Evolutionary conservation across 2,888 invertebrate genomes (phyloP).

Genomic region (Acleris emargana): DNA sequence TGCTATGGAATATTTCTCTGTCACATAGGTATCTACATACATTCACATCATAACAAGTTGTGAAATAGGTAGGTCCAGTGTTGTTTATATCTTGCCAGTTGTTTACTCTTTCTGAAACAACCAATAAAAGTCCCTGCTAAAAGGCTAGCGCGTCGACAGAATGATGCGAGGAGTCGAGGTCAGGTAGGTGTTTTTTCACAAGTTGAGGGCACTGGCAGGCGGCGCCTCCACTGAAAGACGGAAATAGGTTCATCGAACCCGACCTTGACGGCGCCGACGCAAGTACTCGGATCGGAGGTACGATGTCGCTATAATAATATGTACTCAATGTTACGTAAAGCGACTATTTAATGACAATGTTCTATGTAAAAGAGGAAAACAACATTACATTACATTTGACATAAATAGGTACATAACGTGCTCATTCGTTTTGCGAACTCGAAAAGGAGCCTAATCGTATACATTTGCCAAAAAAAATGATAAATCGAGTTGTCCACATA

Average conservation of each 20-base stretch:
- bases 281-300: conserved; percentile 38
- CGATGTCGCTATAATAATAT: conserved; percentile 45
- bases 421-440: too few species aligned
- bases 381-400: too few species aligned
- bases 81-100: conserved; percentile 18
- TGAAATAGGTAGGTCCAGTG: not conserved
- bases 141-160: conserved; percentile 16
- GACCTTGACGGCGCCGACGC: conserved; percentile 73
- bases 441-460: too few species aligned
- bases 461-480: not conserved
- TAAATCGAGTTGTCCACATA: conserved; percentile 14
- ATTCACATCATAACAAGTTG: not conserved
- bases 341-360: conserved; percentile 12
- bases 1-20: conserved; percentile 2
- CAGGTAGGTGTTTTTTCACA: conserved; percentile 37
- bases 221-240: conserved; percentile 57
- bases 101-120: conserved; percentile 21
- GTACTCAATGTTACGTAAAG: conserved; percentile 25
- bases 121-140: conserved; percentile 13
- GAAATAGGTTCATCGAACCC: conserved; percentile 76
- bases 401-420: too few species aligned
- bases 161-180: conserved; percentile 19
- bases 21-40: not conserved
- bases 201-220: conserved; percentile 26
- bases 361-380: not conserved